phyloP scores from a whole-genome alignment of 2,113 vertebrate genomes.

The Datnioides undecimradiatus region DNA sequence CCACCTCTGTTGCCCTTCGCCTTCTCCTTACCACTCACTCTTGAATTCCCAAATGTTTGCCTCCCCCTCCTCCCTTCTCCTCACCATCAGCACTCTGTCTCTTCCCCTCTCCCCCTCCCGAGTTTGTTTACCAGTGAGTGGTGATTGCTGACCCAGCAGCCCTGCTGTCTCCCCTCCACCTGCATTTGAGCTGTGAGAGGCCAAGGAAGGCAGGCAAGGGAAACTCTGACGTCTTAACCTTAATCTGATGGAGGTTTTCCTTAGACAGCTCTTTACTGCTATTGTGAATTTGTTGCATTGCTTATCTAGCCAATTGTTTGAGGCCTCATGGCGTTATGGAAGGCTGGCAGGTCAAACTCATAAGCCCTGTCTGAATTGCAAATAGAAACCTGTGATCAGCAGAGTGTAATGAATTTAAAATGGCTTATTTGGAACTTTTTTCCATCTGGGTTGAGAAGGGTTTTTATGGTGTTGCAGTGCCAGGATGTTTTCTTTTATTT shows the following conservation, averaged over 20 bases:
- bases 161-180: slow-evolving; percentile 42
- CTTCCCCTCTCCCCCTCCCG: slow-evolving; percentile 14
- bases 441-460: background rate
- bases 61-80: slow-evolving; percentile 5
- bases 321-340: slow-evolving; percentile 10
- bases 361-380: slow-evolving; percentile 44
- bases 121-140: slow-evolving; percentile 51
- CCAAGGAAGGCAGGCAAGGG: slow-evolving; percentile 41
- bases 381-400: slow-evolving; percentile 48
- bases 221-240: slow-evolving; percentile 47
- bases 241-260: slow-evolving; percentile 58
- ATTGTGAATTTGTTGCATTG: slow-evolving; percentile 45
- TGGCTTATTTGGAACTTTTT: slow-evolving; percentile 29
- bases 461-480: background rate
- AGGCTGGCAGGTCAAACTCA: slow-evolving; percentile 46
- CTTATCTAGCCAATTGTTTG: slow-evolving; percentile 42
- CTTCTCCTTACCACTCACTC: slow-evolving; percentile 12
- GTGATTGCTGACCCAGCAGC: slow-evolving; percentile 69
- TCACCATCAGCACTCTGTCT: slow-evolving; percentile 38
- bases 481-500: background rate
- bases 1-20: slow-evolving; percentile 20
- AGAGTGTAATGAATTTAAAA: slow-evolving; percentile 56
- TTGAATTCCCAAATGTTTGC: slow-evolving; percentile 30
- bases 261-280: slow-evolving; percentile 39
- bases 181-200: slow-evolving; percentile 46